These are phyloP conservation scores for Trichonephila inaurata DNA, from an alignment of 1,140 invertebrate genomes.

Conservation along the genomic window DNA sequence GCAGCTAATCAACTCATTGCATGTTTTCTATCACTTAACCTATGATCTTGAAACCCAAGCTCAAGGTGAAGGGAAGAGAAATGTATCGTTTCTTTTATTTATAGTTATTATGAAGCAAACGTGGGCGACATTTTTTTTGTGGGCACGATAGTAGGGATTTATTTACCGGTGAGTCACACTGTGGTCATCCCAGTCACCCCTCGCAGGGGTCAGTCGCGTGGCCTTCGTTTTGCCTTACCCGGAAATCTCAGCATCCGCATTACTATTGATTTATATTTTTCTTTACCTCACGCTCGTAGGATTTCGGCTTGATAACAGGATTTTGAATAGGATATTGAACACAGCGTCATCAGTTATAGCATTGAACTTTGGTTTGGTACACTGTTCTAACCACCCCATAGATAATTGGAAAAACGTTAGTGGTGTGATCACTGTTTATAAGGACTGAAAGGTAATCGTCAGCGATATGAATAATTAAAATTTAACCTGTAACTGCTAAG, in stretches of 20 bases:
- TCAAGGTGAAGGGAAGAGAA: conserved; percentile 24
- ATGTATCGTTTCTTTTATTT: conserved; percentile 28
- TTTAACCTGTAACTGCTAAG: no score
- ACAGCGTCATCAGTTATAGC: not conserved
- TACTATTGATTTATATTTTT: conserved; percentile 24
- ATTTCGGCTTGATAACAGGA: not conserved
- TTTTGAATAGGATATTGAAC: conserved; percentile 24
- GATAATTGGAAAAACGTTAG: not conserved
- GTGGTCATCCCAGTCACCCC: conserved; percentile 19
- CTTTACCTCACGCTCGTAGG: conserved; percentile 3
- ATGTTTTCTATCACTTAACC: conserved; percentile 31
- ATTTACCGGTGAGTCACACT: conserved; percentile 22
- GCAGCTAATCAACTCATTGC: conserved; percentile 33
- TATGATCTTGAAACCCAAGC: not conserved
- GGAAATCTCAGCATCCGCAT: conserved; percentile 29
- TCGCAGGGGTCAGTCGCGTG: not conserved
- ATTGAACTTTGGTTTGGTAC: not conserved
- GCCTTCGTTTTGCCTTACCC: conserved; percentile 6
- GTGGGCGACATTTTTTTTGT: not conserved
- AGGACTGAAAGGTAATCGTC: no score
- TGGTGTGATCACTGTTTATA: no score
- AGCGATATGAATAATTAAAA: no score
- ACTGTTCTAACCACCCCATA: not conserved
- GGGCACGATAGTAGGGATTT: not conserved
- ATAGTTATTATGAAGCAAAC: conserved; percentile 21